Conservation (phyloP, 2,113 vertebrate species). For the Microcebus tavaratra region DNA sequence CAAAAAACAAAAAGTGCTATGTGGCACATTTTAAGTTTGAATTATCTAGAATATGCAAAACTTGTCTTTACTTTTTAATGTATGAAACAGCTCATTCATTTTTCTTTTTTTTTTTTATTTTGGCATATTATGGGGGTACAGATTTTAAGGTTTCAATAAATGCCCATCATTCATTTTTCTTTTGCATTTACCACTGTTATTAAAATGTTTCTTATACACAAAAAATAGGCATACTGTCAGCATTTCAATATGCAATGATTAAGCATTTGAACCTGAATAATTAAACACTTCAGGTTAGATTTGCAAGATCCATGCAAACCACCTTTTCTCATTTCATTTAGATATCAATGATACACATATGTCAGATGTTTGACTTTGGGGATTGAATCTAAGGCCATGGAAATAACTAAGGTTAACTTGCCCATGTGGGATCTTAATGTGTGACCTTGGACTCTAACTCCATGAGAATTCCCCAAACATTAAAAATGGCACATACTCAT, state of each 20-base stretch:
- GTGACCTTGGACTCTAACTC: constrained; percentile 1
- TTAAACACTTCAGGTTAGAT: background rate
- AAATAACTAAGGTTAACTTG: constrained; percentile 38
- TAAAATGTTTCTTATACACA: background rate
- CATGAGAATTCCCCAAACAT: background rate
- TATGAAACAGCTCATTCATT: background rate
- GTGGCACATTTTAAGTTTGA: background rate
- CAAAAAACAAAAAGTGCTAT: background rate
- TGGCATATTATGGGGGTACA: no score
- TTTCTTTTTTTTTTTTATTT: background rate
- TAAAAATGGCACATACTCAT: constrained; percentile 14
- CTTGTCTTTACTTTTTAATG: background rate
- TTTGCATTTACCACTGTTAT: background rate
- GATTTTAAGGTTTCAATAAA: no score
- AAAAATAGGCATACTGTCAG: background rate
- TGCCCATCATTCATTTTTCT: background rate
- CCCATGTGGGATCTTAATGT: background rate
- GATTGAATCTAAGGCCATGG: background rate
- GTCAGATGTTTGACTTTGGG: background rate
- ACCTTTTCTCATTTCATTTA: background rate
- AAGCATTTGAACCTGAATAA: background rate
- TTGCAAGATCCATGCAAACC: background rate
- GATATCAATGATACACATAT: background rate
- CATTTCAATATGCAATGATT: background rate
- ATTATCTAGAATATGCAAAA: background rate